phyloP scores from a whole-genome alignment of 2,113 vertebrate species.

The Craseonycteris thonglongyai region DNA sequence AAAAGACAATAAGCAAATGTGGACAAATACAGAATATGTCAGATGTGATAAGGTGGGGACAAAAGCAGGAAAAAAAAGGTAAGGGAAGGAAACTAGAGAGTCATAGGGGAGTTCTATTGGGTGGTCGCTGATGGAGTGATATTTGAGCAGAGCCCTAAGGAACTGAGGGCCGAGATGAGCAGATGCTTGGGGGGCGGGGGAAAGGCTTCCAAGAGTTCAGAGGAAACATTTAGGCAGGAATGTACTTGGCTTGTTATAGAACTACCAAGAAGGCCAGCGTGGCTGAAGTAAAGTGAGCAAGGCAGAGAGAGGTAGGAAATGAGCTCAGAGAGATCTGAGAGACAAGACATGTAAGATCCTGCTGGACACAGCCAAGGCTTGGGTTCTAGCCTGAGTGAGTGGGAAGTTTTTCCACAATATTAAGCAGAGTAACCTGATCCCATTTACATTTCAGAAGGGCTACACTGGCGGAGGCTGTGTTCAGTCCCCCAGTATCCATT shows the following conservation, averaged over 20 bases:
- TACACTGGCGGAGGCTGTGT: background rate
- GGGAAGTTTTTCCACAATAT: background rate
- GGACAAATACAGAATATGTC: background rate
- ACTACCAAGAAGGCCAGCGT: background rate
- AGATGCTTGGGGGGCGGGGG: background rate
- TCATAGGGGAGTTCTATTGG: background rate
- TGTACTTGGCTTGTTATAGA: background rate
- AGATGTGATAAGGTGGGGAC: background rate
- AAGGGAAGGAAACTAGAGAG: background rate
- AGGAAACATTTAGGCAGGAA: background rate
- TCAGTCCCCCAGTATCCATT: background rate
- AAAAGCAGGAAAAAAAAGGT: background rate
- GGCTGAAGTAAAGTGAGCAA: background rate
- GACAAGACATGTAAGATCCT: background rate
- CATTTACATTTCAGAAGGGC: background rate
- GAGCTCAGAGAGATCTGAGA: background rate
- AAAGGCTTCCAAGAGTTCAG: background rate
- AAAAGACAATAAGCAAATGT: background rate
- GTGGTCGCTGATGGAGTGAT: background rate
- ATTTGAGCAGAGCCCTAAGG: background rate
- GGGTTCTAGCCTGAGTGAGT: background rate
- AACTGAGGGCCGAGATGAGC: background rate
- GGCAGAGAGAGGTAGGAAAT: background rate
- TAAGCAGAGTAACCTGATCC: background rate
- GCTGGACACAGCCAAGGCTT: background rate